A percentile compares a stretch with the other conserved stretches of the same genome.
Conservation (phyloP, 2,888 invertebrate genomes). For the Calephelis perditalis region DNA sequence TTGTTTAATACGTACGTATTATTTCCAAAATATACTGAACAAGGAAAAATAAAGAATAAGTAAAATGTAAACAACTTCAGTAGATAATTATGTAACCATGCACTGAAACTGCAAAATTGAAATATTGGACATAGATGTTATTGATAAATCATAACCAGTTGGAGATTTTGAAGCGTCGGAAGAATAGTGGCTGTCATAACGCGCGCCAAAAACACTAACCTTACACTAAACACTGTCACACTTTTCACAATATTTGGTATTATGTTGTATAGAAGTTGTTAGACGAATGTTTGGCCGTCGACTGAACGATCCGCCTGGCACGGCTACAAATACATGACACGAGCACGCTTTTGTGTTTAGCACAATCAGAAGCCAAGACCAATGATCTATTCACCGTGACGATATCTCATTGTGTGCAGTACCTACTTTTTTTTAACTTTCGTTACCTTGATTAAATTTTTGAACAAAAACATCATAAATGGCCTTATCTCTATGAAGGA, state of each 20-base stretch:
- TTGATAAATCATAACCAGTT: conserved; percentile 25
- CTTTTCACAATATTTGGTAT: conserved; percentile 11
- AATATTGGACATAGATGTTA: conserved; percentile 11
- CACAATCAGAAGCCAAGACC: conserved; percentile 45
- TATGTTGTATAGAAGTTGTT: conserved; percentile 42
- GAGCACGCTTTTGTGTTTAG: conserved; percentile 45
- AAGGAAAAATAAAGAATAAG: background rate
- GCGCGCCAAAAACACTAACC: conserved; percentile 34
- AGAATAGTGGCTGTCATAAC: conserved; percentile 25
- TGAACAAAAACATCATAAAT: too few species aligned
- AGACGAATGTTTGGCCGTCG: conserved; percentile 47
- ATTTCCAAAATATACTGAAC: too few species aligned
- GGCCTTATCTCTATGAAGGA: too few species aligned
- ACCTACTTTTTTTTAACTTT: background rate
- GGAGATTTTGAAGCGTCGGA: conserved; percentile 20
- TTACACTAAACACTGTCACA: conserved; percentile 20
- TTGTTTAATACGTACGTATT: too few species aligned
- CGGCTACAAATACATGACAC: conserved; percentile 42
- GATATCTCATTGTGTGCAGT: conserved; percentile 10
- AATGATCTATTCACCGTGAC: conserved; percentile 35
- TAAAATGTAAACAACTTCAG: background rate
- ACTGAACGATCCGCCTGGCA: conserved; percentile 47
- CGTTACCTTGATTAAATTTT: background rate
- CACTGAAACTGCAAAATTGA: conserved; percentile 16
- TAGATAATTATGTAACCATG: conserved; percentile 18